A percentile compares a stretch with the other conserved stretches of the same genome.
Evolutionary conservation across 2,113 vertebrate species (phyloP).

Genomic region (Apodemus speciosus): DNA sequence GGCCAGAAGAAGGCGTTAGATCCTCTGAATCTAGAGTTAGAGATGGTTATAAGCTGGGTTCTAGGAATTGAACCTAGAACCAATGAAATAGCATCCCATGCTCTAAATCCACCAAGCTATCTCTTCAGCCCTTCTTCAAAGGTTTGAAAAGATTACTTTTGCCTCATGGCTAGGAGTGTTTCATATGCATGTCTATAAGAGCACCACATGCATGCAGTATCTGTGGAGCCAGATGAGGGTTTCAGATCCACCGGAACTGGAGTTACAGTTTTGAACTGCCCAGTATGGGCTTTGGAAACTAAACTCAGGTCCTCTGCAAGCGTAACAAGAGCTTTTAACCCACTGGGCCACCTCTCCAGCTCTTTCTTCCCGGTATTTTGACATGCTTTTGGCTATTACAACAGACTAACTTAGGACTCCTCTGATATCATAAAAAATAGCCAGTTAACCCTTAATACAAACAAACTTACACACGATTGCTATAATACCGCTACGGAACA

Average conservation of each 20-base stretch:
- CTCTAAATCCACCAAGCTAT: not conserved
- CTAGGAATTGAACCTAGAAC: not conserved
- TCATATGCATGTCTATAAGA: not conserved
- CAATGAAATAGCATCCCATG: not conserved
- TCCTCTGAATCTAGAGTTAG: not conserved
- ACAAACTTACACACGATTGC: not conserved
- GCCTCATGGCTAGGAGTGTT: not conserved
- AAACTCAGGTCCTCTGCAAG: not conserved
- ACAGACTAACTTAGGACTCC: not conserved
- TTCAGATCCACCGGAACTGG: not conserved
- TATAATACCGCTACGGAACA: not conserved
- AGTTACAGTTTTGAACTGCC: too few species aligned
- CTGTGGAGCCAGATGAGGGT: not conserved
- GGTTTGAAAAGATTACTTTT: not conserved
- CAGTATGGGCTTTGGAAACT: not conserved
- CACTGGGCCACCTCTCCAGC: not conserved
- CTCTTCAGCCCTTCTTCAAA: not conserved
- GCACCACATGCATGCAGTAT: not conserved
- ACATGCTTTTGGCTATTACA: not conserved
- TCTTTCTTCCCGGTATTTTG: not conserved
- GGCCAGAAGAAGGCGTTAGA: not conserved
- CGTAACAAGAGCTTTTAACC: not conserved
- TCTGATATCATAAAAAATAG: not conserved
- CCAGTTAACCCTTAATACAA: fast-evolving
- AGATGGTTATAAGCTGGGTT: not conserved